Evolutionary conservation across 2,797 vertebrate genomes (phyloP).

Genomic region (Coranthus polyacanthus): DNA sequence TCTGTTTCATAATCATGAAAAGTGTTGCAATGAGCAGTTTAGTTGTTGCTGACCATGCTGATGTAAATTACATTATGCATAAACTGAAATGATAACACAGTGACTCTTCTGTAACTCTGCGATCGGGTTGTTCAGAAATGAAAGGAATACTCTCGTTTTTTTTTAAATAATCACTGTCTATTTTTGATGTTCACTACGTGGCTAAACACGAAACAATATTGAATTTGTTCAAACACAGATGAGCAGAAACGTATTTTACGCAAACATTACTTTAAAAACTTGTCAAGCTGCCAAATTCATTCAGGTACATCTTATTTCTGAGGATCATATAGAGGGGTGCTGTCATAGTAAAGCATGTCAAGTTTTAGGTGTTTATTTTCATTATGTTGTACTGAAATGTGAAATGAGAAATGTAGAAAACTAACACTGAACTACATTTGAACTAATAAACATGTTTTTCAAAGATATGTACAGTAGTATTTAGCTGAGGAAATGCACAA

Average conservation of each 20-base stretch:
- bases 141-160: background rate
- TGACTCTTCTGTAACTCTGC: constrained; percentile 8
- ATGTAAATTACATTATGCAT: constrained; percentile 31
- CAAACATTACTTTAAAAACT: too few relatives aligned
- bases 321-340: background rate
- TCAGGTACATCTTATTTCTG: too few relatives aligned
- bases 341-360: background rate
- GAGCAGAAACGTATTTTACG: too few relatives aligned
- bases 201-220: too few relatives aligned
- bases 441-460: constrained; percentile 1
- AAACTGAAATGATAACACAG: constrained; percentile 2
- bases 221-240: too few relatives aligned
- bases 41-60: constrained; percentile 14
- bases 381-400: background rate
- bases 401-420: too few relatives aligned
- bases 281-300: too few relatives aligned
- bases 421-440: background rate
- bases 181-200: too few relatives aligned
- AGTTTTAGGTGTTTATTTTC: background rate
- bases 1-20: constrained; percentile 24
- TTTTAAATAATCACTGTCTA: background rate
- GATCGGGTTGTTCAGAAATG: constrained; percentile 6
- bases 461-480: constrained; percentile 6
- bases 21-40: constrained; percentile 33
- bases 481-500: constrained; percentile 1